A percentile compares a stretch with the other conserved stretches of the same genome.
Conservation (phyloP, 1,140 invertebrate species). For the Dryas iulia region DNA sequence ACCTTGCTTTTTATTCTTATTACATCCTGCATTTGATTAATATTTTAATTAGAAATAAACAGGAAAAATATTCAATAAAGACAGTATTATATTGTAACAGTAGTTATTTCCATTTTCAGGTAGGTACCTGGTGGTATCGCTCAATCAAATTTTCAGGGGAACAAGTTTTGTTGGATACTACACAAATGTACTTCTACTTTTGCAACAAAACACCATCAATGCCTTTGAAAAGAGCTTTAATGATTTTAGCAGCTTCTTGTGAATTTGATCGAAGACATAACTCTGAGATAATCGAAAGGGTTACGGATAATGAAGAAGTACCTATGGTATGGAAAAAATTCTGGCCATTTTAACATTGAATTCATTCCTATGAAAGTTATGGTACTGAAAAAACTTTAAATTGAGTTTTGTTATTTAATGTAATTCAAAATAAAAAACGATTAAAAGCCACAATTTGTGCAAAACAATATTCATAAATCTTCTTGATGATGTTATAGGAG, state of each 20-base stretch:
- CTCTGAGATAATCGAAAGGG: slow-evolving; percentile 95
- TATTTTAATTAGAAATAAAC: too few relatives aligned
- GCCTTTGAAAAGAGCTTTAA: slow-evolving; percentile 96
- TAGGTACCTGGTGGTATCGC: slow-evolving; percentile 99
- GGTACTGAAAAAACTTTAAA: too few relatives aligned
- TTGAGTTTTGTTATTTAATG: too few relatives aligned
- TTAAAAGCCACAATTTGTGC: too few relatives aligned
- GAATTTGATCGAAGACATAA: slow-evolving; percentile 98
- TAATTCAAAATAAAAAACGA: too few relatives aligned
- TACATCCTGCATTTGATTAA: too few relatives aligned
- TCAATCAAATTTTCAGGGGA: slow-evolving; percentile 98
- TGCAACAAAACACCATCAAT: slow-evolving; percentile 97
- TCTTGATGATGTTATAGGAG: too few relatives aligned
- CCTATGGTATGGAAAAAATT: slow-evolving; percentile 88
- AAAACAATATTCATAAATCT: too few relatives aligned
- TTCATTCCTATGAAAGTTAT: too few relatives aligned
- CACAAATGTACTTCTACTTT: slow-evolving; percentile 97
- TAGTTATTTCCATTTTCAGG: slow-evolving; percentile 67
- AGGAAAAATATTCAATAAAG: too few relatives aligned
- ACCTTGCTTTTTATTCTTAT: too few relatives aligned
- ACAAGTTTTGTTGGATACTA: slow-evolving; percentile 96
- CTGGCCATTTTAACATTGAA: too few relatives aligned
- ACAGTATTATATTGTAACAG: background rate
- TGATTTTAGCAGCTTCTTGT: slow-evolving; percentile 96
- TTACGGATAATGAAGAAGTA: slow-evolving; percentile 97